Evolutionary conservation across 2,888 invertebrate genomes (phyloP).

Genomic region (Eilema sororculum): DNA sequence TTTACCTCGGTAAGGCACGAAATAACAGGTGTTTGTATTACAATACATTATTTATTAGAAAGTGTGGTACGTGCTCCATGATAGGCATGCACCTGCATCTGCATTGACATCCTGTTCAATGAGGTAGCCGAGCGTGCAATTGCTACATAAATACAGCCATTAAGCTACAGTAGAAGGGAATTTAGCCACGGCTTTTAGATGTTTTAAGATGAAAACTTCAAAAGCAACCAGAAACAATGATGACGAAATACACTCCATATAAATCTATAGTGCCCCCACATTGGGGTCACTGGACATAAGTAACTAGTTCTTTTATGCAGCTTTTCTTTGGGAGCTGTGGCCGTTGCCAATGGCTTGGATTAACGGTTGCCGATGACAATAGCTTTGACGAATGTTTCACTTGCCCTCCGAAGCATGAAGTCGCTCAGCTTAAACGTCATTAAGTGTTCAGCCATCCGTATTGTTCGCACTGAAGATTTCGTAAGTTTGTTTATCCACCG

Average conservation of each 20-base stretch:
- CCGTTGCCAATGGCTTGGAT: neutral
- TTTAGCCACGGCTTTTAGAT: no score
- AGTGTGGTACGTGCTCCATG: neutral
- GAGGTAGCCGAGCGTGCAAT: neutral
- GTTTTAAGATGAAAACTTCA: no score
- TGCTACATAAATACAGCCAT: no score
- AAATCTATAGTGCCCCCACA: neutral
- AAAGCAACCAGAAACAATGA: no score
- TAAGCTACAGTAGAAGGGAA: no score
- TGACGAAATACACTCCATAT: neutral
- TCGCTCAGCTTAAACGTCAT: slow-evolving; percentile 11
- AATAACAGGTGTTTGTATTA: neutral
- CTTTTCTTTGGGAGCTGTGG: neutral
- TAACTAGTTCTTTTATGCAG: neutral
- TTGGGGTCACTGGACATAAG: neutral
- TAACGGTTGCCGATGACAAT: slow-evolving; percentile 10
- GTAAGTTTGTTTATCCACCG: slow-evolving; percentile 8
- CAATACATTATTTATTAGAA: neutral
- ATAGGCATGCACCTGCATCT: neutral
- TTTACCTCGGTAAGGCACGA: neutral
- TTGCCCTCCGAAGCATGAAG: slow-evolving; percentile 14
- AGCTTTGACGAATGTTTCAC: slow-evolving; percentile 12
- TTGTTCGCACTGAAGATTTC: slow-evolving; percentile 7
- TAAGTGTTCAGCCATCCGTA: slow-evolving; percentile 12
- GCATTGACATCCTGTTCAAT: neutral